Evolutionary conservation across 2,888 invertebrate genomes (phyloP).

Genomic region (Leptinotarsa tumamoca): DNA sequence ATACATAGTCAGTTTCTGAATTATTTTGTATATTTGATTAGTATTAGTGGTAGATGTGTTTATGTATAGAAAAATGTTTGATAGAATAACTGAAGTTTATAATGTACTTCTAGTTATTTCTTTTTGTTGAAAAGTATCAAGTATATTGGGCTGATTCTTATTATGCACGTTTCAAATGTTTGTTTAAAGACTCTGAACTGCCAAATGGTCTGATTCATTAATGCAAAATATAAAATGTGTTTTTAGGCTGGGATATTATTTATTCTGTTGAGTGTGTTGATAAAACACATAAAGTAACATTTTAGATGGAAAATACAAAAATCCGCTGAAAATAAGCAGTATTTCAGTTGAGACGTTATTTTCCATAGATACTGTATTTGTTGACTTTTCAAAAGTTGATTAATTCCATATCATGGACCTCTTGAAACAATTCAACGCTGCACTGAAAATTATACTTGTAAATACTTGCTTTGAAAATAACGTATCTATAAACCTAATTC

Average conservation of each 20-base stretch:
- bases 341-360: slow-evolving; percentile 3
- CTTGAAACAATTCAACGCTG: too few species aligned
- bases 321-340: background rate
- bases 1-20: slow-evolving; percentile 3
- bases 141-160: slow-evolving; percentile 26
- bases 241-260: background rate
- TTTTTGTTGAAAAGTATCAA: slow-evolving; percentile 12
- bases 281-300: too few species aligned
- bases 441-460: too few species aligned
- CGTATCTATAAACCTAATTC: too few species aligned
- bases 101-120: slow-evolving; percentile 15
- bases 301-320: background rate
- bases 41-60: slow-evolving; percentile 1
- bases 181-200: slow-evolving; percentile 8
- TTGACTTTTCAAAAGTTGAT: too few species aligned
- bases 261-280: too few species aligned
- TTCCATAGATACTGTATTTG: background rate
- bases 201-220: slow-evolving; percentile 22
- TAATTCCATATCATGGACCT: too few species aligned
- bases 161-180: slow-evolving; percentile 52
- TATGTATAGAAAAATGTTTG: background rate
- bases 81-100: slow-evolving; percentile 8
- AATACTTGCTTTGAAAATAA: too few species aligned
- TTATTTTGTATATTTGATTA: slow-evolving; percentile 9
- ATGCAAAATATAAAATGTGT: background rate